Evolutionary conservation across 2,888 invertebrate species (phyloP).

Genomic region (Acrocyrtus sp.): DNA sequence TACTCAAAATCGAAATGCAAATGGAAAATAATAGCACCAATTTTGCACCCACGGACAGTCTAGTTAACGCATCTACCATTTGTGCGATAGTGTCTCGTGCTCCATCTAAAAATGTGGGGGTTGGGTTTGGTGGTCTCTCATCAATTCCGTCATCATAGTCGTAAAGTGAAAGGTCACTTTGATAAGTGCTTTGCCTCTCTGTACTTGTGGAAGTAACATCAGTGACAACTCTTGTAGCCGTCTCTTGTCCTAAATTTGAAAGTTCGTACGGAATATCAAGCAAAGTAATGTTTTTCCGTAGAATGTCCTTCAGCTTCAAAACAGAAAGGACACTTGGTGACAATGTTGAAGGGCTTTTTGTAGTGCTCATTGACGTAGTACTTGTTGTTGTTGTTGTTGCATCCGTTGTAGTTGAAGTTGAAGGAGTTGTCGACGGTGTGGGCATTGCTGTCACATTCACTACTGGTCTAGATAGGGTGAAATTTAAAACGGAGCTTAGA

Average conservation of each 20-base stretch:
- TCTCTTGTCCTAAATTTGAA: slow-evolving; percentile 3
- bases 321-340: too few relatives aligned
- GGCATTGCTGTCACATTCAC: too few relatives aligned
- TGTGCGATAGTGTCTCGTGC: slow-evolving; percentile 41
- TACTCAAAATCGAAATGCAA: slow-evolving; percentile 49
- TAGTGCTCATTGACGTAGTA: neutral
- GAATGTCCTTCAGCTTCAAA: too few relatives aligned
- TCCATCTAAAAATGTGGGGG: slow-evolving; percentile 40
- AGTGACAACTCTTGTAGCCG: too few relatives aligned
- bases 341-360: slow-evolving; percentile 8
- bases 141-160: slow-evolving; percentile 18
- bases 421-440: too few relatives aligned
- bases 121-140: slow-evolving; percentile 1
- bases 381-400: slow-evolving; percentile 5
- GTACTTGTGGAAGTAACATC: slow-evolving; percentile 16
- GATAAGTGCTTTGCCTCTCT: slow-evolving; percentile 3
- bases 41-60: slow-evolving; percentile 38
- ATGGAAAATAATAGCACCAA: slow-evolving; percentile 50
- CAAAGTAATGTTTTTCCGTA: too few relatives aligned
- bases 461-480: too few relatives aligned
- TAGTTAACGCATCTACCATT: slow-evolving; percentile 36
- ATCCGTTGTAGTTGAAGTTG: too few relatives aligned
- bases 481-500: slow-evolving; percentile 24
- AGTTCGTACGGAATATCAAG: too few relatives aligned
- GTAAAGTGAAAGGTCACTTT: slow-evolving; percentile 13